Evolutionary conservation across 2,113 vertebrate species (phyloP), one percentile per base, ranked within the genome.

Genomic region (Colinus virginianus): DNA sequence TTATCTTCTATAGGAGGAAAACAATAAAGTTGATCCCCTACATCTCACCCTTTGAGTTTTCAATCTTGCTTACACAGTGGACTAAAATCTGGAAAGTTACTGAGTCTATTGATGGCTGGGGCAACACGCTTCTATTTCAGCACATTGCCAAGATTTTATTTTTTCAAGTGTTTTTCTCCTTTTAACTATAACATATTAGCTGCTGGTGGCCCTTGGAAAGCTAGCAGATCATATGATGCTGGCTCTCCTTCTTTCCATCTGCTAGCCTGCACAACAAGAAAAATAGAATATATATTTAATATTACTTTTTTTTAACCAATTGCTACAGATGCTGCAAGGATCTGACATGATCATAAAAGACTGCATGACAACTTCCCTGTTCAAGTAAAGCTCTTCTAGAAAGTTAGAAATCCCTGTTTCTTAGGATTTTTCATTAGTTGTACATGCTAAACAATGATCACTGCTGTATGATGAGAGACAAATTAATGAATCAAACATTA

Each of bases 401-500:
- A 90, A 88, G 87, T 59, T 85, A 64, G 67, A 88, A 90, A 77
- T 63, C 34, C 42, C 79, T 63, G 46, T 51, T 68, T 92, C 63
- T 75, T 87, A 93, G 71, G 76, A 76, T 91, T 91, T 93, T 96
- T 87, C 93, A 87, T 91, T 95, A 91, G 76, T 59, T 94, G 89
- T 64, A 79, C 71, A 92, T 7, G 34, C 78, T 95, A 89, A 95
- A 94, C 94, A 95, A 94, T 91, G 91, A 94, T 96, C 93, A 93
- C 78, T 95, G 89, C 93, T 91, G 93, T 96, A 96, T 2, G 1
- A 90, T 78, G 95, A 95, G 95, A 93, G 87, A 95, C 91, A 96
- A 95, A 95, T 94, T 96, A 96, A 95, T 96, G 94, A 96, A 96
- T 96, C 91, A 96, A 94, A 96, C 93, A 94, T 91, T 94, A 94